Conservation (phyloP, 2,113 vertebrate species). For the Lamprologus tigripictilis region DNA sequence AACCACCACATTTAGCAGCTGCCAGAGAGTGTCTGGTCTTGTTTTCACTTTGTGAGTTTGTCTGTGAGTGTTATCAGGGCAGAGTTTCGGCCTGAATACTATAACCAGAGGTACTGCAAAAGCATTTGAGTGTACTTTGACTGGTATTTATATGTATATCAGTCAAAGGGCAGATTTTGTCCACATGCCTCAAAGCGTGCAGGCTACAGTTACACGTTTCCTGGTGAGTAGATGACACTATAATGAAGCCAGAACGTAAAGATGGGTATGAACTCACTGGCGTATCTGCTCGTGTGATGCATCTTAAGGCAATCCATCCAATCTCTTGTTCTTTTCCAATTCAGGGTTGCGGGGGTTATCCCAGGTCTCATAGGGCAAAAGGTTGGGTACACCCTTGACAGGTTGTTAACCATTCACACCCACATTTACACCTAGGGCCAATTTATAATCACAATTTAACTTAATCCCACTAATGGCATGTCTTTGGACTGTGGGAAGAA, state of each 20-base stretch:
- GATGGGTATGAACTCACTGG: background rate
- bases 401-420: background rate
- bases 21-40: background rate
- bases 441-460: background rate
- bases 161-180: background rate
- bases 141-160: background rate
- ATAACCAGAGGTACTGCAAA: background rate
- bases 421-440: background rate
- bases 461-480: background rate
- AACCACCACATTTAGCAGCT: background rate
- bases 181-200: background rate
- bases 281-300: background rate
- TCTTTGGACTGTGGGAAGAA: background rate
- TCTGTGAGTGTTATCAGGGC: background rate
- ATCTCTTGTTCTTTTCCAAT: background rate
- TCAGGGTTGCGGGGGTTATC: fast-evolving
- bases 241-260: background rate
- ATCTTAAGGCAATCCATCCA: background rate
- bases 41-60: background rate
- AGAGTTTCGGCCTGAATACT: background rate
- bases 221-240: background rate
- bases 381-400: background rate
- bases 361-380: background rate
- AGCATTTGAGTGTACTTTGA: background rate
- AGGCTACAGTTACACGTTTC: background rate